Evolutionary conservation across 1,140 invertebrate genomes (phyloP), one percentile per base, ranked within the genome.

Genomic region (Drosophila hydei): DNA sequence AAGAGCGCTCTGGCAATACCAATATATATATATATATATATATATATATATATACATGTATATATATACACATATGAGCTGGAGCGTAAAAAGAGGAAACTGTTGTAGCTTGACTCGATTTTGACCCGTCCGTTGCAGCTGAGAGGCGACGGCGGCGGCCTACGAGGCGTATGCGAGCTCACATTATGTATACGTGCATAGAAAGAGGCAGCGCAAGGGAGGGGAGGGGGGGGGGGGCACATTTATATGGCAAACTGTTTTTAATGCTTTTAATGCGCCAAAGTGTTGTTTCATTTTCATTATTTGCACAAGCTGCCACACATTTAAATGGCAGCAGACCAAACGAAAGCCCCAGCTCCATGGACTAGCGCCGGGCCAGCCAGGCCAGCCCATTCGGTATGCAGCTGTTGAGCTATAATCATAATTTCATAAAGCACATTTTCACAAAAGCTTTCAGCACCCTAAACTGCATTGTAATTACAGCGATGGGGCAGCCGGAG

Each of bases 381-480:
- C 14, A 40, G 21, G 18, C 38, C 19, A 68, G 38, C 23, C 55
- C 67, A 74, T 74, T 70, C 54, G 43, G 61, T 73, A 59, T 88
- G 83, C 75, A 88, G 83, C 75, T 79, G 83, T 88, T 88, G 83
- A 88, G 83, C 83, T 88, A 88, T 88, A 88, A 88, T 88, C 83
- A 88, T 88, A 88, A 88, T 88, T 88, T 88, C 83, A 88, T 88
- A 88, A 88, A 88, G 83, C 83, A 88, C 83, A 88, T 88, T 88
- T 88, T 88, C 83, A 88, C 83, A 88, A 88, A 88, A 88, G 83
- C 83, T 88, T 88, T 88, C 83, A 88, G 79, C 75, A 79, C 83
- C 83, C 83, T 88, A 88, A 88, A 88, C 83, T 88, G 83, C 83
- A 88, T 88, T 88, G 83, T 88, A 88, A 88, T 88, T 88, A 88